Base-by-base conservation (phyloP, 2,797 vertebrate species). In the Moxostoma hubbsi region DNA sequence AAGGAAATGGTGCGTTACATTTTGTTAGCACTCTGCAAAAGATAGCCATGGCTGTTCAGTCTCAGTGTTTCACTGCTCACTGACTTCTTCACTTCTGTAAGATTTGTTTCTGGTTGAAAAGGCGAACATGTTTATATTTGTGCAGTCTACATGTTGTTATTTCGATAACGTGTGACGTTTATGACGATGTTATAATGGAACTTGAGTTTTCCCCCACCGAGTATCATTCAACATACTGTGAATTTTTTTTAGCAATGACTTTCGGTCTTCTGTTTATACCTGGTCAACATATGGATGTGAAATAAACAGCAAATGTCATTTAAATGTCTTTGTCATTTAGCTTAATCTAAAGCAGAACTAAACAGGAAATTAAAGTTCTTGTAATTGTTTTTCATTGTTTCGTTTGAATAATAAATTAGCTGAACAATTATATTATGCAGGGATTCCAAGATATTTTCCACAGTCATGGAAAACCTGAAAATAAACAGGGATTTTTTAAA, bases 251-350 rank as follows among this genome's bases (percentile, higher is more conserved):
- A 51, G 45, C 59, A 65, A 0, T 9, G 50, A 18, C 74, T 76
- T 58, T 64, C 64, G 45, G 64, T 77, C 18, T 47, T 50, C 43
- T 18, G n/a, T 45, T 49, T 64, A 36, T 36, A 36, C 36, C 36
- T 36, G 2, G 36, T 36, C 36, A 36, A 36, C 36, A 36, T 4
- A 4, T 36, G 36, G 3, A 36, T 36, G 24, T 36, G 2, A 36
- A 36, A 36, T 36, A 36, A 36, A 36, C 36, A 36, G 36, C 36
- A 36, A 5, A 36, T 36, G 36, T 5, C 36, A 4, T 36, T 36
- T 36, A 36, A 36, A 36, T 36, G 36, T 36, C 36, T 36, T 36
- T 36, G 36, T 36, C 3, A 36, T 36, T 36, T 36, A 36, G 36
- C 36, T 36, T 36, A 36, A 36, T 36, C 1, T 36, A 36, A 3